These are phyloP conservation scores for Ophthalmolycus amberensis DNA, from an alignment of 2,113 vertebrate genomes.

Conservation along the genomic window DNA sequence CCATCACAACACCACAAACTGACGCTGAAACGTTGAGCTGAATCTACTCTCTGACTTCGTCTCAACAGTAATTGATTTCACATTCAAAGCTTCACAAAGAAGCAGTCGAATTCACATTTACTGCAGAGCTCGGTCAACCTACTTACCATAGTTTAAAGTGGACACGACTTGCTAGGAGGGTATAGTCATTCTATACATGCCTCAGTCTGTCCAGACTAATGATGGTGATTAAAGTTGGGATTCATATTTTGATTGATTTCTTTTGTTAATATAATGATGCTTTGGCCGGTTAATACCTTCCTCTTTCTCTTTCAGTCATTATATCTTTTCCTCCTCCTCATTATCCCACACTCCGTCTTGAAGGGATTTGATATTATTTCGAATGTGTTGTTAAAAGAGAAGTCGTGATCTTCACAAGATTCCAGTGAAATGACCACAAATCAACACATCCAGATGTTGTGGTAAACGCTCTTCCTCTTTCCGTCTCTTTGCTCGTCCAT, in stretches of 20 bases:
- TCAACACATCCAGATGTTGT: not conserved
- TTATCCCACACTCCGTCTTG: not conserved
- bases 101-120: not conserved
- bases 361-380: not conserved
- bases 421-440: not conserved
- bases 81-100: not conserved
- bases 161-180: not conserved
- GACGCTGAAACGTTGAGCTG: not conserved
- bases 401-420: not conserved
- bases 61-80: not conserved
- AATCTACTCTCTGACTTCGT: not conserved
- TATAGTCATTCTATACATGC: not conserved
- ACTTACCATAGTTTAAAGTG: not conserved
- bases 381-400: too few relatives aligned
- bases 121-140: not conserved
- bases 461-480: not conserved
- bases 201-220: not conserved
- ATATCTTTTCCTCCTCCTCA: not conserved
- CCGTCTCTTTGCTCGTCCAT: constrained; percentile 2
- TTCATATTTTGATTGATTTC: not conserved
- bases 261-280: not conserved
- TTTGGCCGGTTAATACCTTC: not conserved
- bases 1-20: not conserved
- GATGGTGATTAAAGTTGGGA: not conserved
- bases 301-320: not conserved